Evolutionary conservation across 2,888 invertebrate genomes (phyloP).

Genomic region (Oconnorella tubifera): DNA sequence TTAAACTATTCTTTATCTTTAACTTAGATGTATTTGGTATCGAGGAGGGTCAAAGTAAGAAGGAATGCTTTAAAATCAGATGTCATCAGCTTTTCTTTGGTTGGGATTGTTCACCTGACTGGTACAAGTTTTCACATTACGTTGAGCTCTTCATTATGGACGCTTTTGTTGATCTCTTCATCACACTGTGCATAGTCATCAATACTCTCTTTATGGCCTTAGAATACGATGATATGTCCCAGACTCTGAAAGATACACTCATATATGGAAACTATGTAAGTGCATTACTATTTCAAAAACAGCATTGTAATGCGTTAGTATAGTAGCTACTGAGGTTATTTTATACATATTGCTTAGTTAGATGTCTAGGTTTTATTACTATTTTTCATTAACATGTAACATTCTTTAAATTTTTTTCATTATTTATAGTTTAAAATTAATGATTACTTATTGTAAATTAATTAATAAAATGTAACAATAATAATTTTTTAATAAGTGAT

Average conservation of each 20-base stretch:
- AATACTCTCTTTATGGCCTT: slow-evolving; percentile 97
- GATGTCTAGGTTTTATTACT: too few species aligned
- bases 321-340: too few species aligned
- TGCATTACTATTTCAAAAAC: too few species aligned
- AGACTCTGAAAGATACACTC: slow-evolving; percentile 73
- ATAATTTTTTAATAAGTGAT: too few species aligned
- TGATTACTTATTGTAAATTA: too few species aligned
- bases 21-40: slow-evolving; percentile 43
- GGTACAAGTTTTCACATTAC: slow-evolving; percentile 67
- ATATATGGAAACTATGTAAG: slow-evolving; percentile 93
- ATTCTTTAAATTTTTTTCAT: too few species aligned
- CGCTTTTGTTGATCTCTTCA: slow-evolving; percentile 96
- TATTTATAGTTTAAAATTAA: too few species aligned
- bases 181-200: slow-evolving; percentile 94
- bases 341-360: too few species aligned
- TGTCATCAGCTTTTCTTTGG: slow-evolving; percentile 45
- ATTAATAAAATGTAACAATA: too few species aligned
- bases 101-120: slow-evolving; percentile 88
- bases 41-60: slow-evolving; percentile 37
- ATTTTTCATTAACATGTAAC: too few species aligned
- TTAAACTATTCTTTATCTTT: too few species aligned
- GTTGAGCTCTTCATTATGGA: slow-evolving; percentile 90
- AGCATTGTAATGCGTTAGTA: too few species aligned
- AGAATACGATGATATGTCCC: slow-evolving; percentile 89
- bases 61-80: slow-evolving; percentile 44